Conservation (phyloP, 1,140 invertebrate species). For the Atopsyche davidsoni region DNA sequence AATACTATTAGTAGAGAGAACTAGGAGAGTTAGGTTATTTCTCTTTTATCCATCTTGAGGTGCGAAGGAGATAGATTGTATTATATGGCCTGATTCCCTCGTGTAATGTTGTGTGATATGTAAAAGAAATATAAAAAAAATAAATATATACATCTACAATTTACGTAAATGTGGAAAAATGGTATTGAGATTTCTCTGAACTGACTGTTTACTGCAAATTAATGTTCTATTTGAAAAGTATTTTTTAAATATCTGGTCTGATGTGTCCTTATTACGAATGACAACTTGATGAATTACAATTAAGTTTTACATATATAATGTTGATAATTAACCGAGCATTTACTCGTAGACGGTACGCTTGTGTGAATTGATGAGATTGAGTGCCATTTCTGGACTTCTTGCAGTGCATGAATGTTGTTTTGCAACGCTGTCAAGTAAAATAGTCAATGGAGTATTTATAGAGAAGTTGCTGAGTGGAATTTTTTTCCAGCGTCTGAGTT, state of each 20-base stretch:
- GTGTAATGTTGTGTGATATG: constrained; percentile 9
- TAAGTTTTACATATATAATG: no score
- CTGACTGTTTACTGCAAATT: constrained; percentile 11
- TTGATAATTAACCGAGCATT: no score
- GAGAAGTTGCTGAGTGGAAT: no score
- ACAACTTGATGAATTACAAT: no score
- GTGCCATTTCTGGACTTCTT: no score
- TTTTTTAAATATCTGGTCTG: constrained; percentile 13
- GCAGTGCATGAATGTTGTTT: no score
- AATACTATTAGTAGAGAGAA: neutral
- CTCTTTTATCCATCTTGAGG: constrained; percentile 15
- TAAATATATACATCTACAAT: constrained; percentile 6
- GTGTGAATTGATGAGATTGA: no score
- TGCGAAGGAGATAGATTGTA: constrained; percentile 6
- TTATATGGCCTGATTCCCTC: neutral
- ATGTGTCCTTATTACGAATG: constrained; percentile 2
- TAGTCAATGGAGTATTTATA: no score
- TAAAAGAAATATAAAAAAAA: constrained; percentile 5
- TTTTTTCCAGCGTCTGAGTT: no score
- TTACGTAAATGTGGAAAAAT: neutral
- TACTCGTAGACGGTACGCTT: no score
- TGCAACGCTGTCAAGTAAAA: no score
- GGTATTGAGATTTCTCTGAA: constrained; percentile 17
- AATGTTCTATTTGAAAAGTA: constrained; percentile 5
- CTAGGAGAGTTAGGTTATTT: constrained; percentile 2